Base-by-base conservation (phyloP, 1,140 invertebrate genomes). In the Dolichoris vasculosae region DNA sequence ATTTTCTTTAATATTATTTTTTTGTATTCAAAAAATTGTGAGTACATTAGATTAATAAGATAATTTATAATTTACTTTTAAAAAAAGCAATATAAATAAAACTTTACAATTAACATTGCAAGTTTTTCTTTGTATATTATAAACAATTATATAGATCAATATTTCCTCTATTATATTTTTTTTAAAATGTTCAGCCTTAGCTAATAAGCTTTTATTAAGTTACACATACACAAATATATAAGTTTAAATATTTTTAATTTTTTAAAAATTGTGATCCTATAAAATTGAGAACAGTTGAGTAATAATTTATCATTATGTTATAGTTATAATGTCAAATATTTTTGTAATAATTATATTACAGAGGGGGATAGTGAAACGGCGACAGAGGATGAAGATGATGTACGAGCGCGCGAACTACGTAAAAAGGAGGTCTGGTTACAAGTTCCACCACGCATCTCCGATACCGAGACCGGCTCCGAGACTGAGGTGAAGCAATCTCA, bases 301-400 rank as follows among this genome's bases (percentile, higher is more conserved):
- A n/a, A n/a, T n/a, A n/a, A n/a, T n/a, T n/a, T n/a, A n/a, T n/a
- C n/a, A n/a, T n/a, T n/a, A n/a, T n/a, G n/a, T 26, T 26, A 26
- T 4, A 71, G 13, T 17, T 38, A 9, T n/a, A 73, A 73, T 73
- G 38, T 43, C 38, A 43, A 43, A n/a, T 11, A 43, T 73, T 8
- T 17, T 43, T 20, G 38, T 26, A 55, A 40, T 80, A 51, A 71
- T 82, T 51, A 23, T 3, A 1, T 69, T 75, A 20, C 89, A 95
- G 95, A 95, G 89, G 95, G 95, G 86, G 96, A 96, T 87, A 96
- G 95, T 89, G 95, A 95, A 77, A 96, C 96, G 20, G 95, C 96
- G 35, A 96, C 96, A 1, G 96, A 96, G 91, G 96, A 96, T 15
- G 96, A 97, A 91, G 95, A 95, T 77, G 96, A 96, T 78, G 94